A percentile compares a stretch with the other conserved stretches of the same genome.
Evolutionary conservation across 2,888 invertebrate genomes (phyloP).

Genomic region (Acanthococcus lagerstroemiae): DNA sequence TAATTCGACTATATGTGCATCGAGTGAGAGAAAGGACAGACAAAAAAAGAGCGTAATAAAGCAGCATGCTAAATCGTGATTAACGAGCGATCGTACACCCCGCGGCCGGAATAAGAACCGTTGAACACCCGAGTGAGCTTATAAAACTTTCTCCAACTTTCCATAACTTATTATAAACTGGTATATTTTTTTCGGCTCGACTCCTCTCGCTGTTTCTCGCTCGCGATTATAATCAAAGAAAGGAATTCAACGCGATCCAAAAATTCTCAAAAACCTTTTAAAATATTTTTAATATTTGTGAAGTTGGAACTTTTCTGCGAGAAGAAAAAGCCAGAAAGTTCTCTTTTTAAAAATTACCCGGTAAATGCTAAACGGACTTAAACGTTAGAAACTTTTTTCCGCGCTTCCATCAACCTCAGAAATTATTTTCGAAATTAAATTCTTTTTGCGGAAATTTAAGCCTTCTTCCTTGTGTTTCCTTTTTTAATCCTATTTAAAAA

Average conservation of each 20-base stretch:
- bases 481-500: neutral
- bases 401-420: neutral
- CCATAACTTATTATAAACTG: neutral
- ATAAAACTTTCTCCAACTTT: neutral
- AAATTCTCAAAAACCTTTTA: neutral
- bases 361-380: neutral
- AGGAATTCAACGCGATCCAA: neutral
- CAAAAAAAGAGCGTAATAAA: neutral
- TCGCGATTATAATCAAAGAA: too few relatives aligned
- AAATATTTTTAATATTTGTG: neutral
- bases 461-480: neutral
- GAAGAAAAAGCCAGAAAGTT: neutral
- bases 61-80: neutral
- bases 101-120: neutral
- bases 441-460: conserved; percentile 9
- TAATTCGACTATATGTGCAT: too few relatives aligned
- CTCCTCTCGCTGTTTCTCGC: neutral
- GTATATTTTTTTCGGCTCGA: neutral
- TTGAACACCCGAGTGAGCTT: neutral
- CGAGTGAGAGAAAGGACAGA: too few relatives aligned
- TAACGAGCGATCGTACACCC: neutral
- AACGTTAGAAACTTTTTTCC: conserved; percentile 10
- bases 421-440: conserved; percentile 24
- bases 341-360: neutral
- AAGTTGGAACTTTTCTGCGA: neutral